These are phyloP conservation scores for Anser brachyrhynchus DNA, from an alignment of 2,113 vertebrate species.

Conservation along the genomic window DNA sequence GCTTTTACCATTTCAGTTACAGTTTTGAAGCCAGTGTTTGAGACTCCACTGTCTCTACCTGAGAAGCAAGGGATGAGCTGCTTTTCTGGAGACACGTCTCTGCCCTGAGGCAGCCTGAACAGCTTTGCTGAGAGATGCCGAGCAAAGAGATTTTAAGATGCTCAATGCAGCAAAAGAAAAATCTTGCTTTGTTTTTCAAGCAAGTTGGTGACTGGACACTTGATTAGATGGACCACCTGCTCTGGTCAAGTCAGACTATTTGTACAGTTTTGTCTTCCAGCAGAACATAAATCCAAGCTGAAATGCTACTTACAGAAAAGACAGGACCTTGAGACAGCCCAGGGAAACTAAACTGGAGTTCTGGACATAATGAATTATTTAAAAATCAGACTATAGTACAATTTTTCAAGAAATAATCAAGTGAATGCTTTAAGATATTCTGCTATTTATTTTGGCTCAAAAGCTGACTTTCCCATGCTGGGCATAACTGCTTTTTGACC, in stretches of 20 bases:
- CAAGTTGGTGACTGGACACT: neutral
- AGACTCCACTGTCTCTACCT: neutral
- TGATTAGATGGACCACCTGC: neutral
- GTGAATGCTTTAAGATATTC: neutral
- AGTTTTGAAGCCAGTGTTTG: neutral
- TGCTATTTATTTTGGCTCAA: neutral
- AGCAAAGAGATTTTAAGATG: neutral
- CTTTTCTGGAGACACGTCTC: neutral
- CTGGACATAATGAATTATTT: neutral
- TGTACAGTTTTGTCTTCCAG: conserved; percentile 5
- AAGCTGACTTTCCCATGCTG: neutral
- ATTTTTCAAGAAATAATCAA: neutral
- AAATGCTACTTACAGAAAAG: neutral
- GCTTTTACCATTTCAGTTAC: neutral
- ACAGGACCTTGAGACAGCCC: neutral
- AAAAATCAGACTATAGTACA: neutral
- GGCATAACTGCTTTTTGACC: neutral
- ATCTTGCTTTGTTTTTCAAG: neutral
- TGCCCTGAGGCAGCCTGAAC: neutral
- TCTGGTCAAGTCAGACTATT: conserved; percentile 12
- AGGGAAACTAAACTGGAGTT: neutral
- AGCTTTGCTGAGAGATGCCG: neutral
- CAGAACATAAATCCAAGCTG: neutral
- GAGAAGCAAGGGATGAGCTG: neutral
- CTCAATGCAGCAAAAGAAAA: neutral